Percentiles rank a stretch among this genome's conserved stretches.
These are phyloP conservation scores for Arbacia lixula DNA, from an alignment of 53 echinoderm and acorn worm genomes.

Conservation along the genomic window DNA sequence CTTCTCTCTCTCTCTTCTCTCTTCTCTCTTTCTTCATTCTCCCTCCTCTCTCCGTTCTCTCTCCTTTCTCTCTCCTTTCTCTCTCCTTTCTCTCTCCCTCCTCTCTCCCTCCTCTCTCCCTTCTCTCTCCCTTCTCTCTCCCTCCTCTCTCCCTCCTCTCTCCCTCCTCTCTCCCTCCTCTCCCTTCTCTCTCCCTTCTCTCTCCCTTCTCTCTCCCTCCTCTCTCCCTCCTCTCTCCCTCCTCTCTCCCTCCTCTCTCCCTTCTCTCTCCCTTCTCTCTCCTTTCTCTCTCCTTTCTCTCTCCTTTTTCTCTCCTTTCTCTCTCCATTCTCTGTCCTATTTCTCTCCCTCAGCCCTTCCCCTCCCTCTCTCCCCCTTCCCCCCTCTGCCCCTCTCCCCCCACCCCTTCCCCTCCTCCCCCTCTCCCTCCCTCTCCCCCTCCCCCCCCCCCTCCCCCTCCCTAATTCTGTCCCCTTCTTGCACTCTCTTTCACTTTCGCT, in stretches of 20 bases:
- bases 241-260: background rate
- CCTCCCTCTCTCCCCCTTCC: background rate
- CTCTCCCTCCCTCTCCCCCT: background rate
- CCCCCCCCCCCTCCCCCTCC: background rate
- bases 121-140: background rate
- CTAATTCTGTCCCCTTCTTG: background rate
- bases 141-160: background rate
- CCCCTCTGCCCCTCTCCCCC: background rate
- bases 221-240: background rate
- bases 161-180: constrained; percentile 3
- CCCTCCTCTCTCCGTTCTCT: no score
- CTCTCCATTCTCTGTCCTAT: background rate
- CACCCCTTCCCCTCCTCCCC: background rate
- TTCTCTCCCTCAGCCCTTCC: background rate
- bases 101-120: background rate
- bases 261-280: background rate
- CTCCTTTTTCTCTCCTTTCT: background rate
- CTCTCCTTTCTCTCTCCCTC: background rate
- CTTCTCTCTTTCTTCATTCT: no score
- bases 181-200: background rate
- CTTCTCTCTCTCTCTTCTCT: constrained; percentile 10
- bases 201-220: background rate
- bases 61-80: background rate
- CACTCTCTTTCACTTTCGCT: background rate
- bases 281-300: background rate